phyloP scores from a whole-genome alignment of 2,113 vertebrate genomes.

The Kobus ellipsiprymnus region DNA sequence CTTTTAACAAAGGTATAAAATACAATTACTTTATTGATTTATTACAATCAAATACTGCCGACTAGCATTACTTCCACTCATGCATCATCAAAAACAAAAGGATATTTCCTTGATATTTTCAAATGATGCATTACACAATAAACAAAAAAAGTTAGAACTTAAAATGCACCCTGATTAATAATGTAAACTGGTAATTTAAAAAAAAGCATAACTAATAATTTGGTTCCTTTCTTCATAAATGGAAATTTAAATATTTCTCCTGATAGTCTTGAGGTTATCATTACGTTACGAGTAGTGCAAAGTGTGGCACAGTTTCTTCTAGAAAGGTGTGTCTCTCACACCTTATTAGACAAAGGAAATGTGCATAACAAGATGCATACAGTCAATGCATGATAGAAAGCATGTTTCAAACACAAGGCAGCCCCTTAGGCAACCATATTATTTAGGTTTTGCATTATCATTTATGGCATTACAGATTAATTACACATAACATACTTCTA shows the following conservation, averaged over 20 bases:
- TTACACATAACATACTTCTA: slow-evolving; percentile 76
- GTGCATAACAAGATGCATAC: slow-evolving; percentile 81
- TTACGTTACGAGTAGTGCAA: slow-evolving; percentile 75
- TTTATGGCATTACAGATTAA: slow-evolving; percentile 82
- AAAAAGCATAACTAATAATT: slow-evolving; percentile 80
- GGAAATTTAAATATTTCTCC: slow-evolving; percentile 80
- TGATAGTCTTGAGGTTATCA: slow-evolving; percentile 79
- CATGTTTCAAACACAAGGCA: slow-evolving; percentile 71
- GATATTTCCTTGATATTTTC: slow-evolving; percentile 75
- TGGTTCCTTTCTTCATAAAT: slow-evolving; percentile 89
- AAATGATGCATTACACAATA: slow-evolving; percentile 81
- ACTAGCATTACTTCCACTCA: slow-evolving; percentile 84
- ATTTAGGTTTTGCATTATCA: slow-evolving; percentile 78
- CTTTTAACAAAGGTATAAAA: slow-evolving; percentile 77
- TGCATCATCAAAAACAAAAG: slow-evolving; percentile 84
- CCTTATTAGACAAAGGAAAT: slow-evolving; percentile 74
- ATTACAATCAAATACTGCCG: slow-evolving; percentile 84
- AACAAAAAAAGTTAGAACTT: slow-evolving; percentile 79
- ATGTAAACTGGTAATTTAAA: slow-evolving; percentile 86
- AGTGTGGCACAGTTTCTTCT: slow-evolving; percentile 82
- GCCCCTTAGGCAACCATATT: slow-evolving; percentile 55
- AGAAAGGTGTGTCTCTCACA: slow-evolving; percentile 70
- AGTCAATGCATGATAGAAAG: slow-evolving; percentile 80
- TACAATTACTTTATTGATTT: slow-evolving; percentile 77
- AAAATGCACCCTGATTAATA: slow-evolving; percentile 88